Conservation (phyloP, 2,888 invertebrate genomes). For the Chloroclysta siterata region DNA sequence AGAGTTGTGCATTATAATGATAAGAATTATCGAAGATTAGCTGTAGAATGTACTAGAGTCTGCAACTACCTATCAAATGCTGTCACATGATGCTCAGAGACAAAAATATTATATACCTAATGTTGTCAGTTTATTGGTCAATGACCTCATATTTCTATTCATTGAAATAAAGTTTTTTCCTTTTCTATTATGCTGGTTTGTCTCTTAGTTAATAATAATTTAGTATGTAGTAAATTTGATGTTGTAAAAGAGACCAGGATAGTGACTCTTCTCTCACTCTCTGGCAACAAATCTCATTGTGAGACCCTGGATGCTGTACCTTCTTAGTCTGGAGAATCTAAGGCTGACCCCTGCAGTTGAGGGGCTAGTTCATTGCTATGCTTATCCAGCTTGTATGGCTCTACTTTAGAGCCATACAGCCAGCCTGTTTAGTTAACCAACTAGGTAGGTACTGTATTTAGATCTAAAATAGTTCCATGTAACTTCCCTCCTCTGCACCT, state of each 20-base stretch:
- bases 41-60: constrained; percentile 13
- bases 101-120: not conserved
- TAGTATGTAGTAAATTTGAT: too few species aligned
- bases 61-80: not conserved
- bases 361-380: too few species aligned
- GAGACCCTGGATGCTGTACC: too few species aligned
- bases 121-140: not conserved
- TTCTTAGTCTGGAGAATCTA: too few species aligned
- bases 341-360: not conserved
- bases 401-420: too few species aligned
- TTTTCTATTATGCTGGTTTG: too few species aligned
- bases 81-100: constrained; percentile 5
- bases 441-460: not conserved
- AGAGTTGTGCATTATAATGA: constrained; percentile 2
- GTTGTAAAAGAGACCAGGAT: too few species aligned
- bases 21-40: constrained; percentile 10
- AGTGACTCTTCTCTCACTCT: too few species aligned
- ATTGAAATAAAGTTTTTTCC: not conserved
- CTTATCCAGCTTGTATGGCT: too few species aligned
- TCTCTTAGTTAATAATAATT: too few species aligned
- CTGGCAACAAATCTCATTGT: too few species aligned
- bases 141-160: constrained; percentile 10
- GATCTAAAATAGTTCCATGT: not conserved
- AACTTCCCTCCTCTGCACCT: not conserved
- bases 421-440: too few species aligned